Evolutionary conservation across 2,113 vertebrate genomes (phyloP).

Genomic region (rabbit (Oryctolagus cuniculus)): DNA sequence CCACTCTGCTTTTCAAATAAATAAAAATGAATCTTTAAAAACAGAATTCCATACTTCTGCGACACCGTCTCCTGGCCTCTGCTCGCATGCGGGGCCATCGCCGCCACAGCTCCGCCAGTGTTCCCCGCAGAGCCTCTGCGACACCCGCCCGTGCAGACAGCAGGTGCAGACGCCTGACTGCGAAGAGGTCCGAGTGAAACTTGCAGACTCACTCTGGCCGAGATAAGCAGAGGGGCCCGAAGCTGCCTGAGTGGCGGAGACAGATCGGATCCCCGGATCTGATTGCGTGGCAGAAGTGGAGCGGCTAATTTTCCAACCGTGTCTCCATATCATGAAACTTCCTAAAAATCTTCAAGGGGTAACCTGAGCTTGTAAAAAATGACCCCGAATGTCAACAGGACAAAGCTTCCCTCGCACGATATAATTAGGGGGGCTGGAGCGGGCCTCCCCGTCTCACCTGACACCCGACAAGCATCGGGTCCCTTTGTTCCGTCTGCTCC

Average conservation of each 20-base stretch:
- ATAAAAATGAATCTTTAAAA: no score
- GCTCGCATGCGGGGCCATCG: no score
- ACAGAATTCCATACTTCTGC: no score
- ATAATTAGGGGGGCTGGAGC: constrained; percentile 19
- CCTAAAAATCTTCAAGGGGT: constrained; percentile 67
- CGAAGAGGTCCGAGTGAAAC: background rate
- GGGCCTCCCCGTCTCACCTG: constrained; percentile 53
- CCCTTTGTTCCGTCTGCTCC: constrained; percentile 49
- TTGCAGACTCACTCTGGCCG: background rate
- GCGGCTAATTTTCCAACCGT: constrained; percentile 57
- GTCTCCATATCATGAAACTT: constrained; percentile 66
- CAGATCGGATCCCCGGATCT: constrained; percentile 61
- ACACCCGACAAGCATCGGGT: constrained; percentile 23
- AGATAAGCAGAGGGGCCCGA: background rate
- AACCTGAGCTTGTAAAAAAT: constrained; percentile 71
- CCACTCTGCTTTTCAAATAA: no score
- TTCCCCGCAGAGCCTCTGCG: background rate
- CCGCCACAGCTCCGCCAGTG: background rate
- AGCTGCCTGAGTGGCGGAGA: background rate
- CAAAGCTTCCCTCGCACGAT: constrained; percentile 73
- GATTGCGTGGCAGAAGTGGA: constrained; percentile 65
- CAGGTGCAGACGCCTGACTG: background rate
- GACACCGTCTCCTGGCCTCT: no score
- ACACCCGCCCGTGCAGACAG: background rate
- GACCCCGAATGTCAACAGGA: constrained; percentile 59